Conservation (phyloP, 2,888 invertebrate species). For the Eupithecia inturbata region DNA sequence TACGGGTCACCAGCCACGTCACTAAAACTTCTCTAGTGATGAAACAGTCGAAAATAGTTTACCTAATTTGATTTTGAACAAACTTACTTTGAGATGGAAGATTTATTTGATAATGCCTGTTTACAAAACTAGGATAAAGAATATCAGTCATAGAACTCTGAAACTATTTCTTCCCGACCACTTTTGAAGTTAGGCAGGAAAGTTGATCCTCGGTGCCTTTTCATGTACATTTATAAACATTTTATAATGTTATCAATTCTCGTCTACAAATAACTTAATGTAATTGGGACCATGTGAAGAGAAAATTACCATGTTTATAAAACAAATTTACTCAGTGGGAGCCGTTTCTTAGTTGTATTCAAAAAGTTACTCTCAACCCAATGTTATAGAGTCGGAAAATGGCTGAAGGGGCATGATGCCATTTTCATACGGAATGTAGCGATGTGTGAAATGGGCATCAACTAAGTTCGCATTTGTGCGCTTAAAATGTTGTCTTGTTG, state of each 20-base stretch:
- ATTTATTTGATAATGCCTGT: neutral
- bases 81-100: neutral
- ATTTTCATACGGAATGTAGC: conserved; percentile 49
- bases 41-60: neutral
- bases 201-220: neutral
- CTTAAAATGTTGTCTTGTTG: neutral
- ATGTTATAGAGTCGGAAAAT: conserved; percentile 22
- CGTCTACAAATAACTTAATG: neutral
- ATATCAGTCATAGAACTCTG: neutral
- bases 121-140: neutral
- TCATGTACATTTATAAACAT: neutral
- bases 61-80: neutral
- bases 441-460: conserved; percentile 51
- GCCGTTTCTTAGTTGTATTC: neutral
- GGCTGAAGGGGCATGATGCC: conserved; percentile 45
- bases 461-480: conserved; percentile 25
- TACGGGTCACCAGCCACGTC: too few relatives aligned
- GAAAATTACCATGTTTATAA: conserved; percentile 29
- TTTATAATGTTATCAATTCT: neutral
- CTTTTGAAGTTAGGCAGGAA: neutral
- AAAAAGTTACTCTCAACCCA: conserved; percentile 14
- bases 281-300: neutral
- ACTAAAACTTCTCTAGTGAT: neutral
- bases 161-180: neutral
- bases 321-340: conserved; percentile 11